These are phyloP conservation scores for Dasysyrphus albostriatus DNA, from an alignment of 2,888 invertebrate genomes.

Conservation along the genomic window DNA sequence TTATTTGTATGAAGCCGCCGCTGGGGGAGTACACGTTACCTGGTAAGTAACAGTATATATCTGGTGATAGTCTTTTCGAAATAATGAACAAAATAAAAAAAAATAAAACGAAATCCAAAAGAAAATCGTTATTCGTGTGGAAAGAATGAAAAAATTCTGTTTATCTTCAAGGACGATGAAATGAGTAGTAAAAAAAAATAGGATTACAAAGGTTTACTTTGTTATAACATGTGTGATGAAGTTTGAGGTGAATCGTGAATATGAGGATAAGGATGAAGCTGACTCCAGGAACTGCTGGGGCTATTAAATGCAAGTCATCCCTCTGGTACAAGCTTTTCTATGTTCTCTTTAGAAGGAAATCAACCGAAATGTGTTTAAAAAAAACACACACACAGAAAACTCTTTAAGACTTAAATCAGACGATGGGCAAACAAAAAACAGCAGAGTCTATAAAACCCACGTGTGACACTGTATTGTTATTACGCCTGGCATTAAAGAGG, in stretches of 20 bases:
- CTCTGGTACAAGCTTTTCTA: constrained; percentile 4
- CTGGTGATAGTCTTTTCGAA: constrained; percentile 11
- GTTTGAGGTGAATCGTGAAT: constrained; percentile 29
- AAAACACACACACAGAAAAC: not conserved
- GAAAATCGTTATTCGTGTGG: constrained; percentile 26
- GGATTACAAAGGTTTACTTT: constrained; percentile 69
- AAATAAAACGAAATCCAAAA: not conserved
- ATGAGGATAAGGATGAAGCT: constrained; percentile 22
- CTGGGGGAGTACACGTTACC: constrained; percentile 86
- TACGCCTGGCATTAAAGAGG: not conserved
- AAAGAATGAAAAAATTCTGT: constrained; percentile 43
- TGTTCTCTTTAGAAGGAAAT: constrained; percentile 11
- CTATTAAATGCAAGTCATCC: constrained; percentile 69
- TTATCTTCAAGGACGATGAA: constrained; percentile 68
- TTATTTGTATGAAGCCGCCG: constrained; percentile 95
- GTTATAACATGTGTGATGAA: constrained; percentile 57
- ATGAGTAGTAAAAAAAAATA: constrained; percentile 52
- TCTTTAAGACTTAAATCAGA: constrained; percentile 51
- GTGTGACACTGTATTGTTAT: constrained; percentile 1
- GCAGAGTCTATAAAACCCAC: constrained; percentile 10
- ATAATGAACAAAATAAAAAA: constrained; percentile 15
- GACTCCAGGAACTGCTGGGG: not conserved
- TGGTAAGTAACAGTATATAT: constrained; percentile 78
- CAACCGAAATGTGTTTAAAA: constrained; percentile 21
- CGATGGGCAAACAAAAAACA: constrained; percentile 37